Percentiles rank a stretch among this genome's conserved stretches.
Evolutionary conservation across 2,888 invertebrate genomes (phyloP).

Genomic region (Drosophila mercatorum): DNA sequence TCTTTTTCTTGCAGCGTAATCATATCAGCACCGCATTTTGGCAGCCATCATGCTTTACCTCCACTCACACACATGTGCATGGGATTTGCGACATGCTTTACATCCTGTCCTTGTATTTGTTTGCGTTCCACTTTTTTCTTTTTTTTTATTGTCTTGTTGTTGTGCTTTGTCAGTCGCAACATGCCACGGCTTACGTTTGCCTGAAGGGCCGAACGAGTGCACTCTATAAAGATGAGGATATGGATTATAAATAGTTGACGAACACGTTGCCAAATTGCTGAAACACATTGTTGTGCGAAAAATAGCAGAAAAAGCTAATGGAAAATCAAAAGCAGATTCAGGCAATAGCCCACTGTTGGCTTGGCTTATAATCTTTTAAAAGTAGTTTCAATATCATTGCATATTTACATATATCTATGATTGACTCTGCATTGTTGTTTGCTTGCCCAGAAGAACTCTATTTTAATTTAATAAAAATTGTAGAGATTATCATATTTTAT

Average conservation of each 20-base stretch:
- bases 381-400: too few relatives aligned
- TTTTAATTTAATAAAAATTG: too few relatives aligned
- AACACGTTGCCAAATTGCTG: conserved; percentile 23
- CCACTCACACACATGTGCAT: conserved; percentile 2
- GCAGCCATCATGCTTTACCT: conserved; percentile 37
- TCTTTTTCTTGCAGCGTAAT: conserved; percentile 48
- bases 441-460: too few relatives aligned
- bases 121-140: conserved; percentile 26
- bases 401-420: too few relatives aligned
- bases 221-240: neutral
- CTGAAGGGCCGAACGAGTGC: conserved; percentile 23
- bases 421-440: too few relatives aligned
- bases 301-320: neutral
- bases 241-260: conserved; percentile 27
- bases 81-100: conserved; percentile 19
- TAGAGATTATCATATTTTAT: too few relatives aligned
- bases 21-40: conserved; percentile 65
- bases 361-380: neutral
- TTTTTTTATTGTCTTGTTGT: neutral
- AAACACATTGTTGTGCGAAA: neutral
- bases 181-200: conserved; percentile 23
- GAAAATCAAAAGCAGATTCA: neutral
- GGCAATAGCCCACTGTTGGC: neutral
- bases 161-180: conserved; percentile 18
- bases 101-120: conserved; percentile 30